phyloP scores from a whole-genome alignment of 2,797 vertebrate species.

The Varecia variegata region DNA sequence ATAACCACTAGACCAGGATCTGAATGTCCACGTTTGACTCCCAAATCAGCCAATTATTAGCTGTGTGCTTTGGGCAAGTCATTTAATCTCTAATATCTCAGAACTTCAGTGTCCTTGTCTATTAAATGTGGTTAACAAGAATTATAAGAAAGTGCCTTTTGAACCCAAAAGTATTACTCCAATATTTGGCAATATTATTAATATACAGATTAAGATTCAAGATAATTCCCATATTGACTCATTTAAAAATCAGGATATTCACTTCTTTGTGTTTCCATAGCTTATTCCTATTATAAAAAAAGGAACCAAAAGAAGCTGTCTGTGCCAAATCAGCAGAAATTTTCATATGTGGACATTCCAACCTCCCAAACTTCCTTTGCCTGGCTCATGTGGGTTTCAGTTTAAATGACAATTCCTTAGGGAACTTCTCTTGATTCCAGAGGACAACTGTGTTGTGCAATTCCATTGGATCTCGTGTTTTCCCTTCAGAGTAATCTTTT shows the following conservation, averaged over 20 bases:
- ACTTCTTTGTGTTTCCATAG: neutral
- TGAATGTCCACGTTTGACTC: neutral
- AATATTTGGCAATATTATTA: conserved; percentile 18
- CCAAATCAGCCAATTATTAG: neutral
- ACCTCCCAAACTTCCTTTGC: neutral
- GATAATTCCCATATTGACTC: neutral
- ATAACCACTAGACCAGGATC: neutral
- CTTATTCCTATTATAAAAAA: neutral
- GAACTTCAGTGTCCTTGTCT: neutral
- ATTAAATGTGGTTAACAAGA: conserved; percentile 17
- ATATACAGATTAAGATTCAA: neutral
- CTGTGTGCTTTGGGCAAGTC: neutral
- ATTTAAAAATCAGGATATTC: conserved; percentile 47
- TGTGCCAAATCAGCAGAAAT: conserved; percentile 4
- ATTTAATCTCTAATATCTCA: conserved; percentile 7
- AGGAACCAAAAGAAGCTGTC: conserved; percentile 19
- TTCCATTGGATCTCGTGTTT: neutral
- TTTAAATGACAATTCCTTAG: neutral
- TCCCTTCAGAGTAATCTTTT: conserved; percentile 17
- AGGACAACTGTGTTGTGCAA: neutral
- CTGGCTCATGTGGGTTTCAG: neutral
- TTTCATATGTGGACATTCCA: neutral
- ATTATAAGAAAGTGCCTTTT: conserved; percentile 11
- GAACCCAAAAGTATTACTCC: conserved; percentile 29
- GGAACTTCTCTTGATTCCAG: neutral